Evolutionary conservation across 2,797 vertebrate species (phyloP), one percentile per base, ranked within the genome.

Genomic region (Graptemys geographica): DNA sequence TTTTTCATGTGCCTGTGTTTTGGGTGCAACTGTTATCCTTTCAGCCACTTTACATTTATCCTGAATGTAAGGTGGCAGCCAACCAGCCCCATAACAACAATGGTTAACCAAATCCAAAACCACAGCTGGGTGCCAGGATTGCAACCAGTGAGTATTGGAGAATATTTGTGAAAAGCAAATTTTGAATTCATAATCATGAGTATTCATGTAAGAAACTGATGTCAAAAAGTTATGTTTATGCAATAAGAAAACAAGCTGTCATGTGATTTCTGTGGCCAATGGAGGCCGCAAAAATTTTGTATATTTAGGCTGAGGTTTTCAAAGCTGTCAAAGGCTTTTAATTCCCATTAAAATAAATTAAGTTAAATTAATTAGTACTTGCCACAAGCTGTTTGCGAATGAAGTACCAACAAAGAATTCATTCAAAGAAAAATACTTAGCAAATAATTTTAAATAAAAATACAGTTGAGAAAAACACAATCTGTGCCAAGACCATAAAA

Each of bases 401-500:
- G 31, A 83, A 83, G 49, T 88, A 83, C 55, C 41, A 95, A 81
- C 18, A 81, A 83, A 62, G 16, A 59, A 91, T 74, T 94, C 82
- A 93, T 97, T 96, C 96, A 94, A 89, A 92, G 65, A 95, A 94
- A 94, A 94, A 87, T 81, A 88, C 51, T 88, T 76, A 81, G 86
- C 90, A 93, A 92, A 87, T 96, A 79, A 91, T 95, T 96, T 57
- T 55, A 44, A 97, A 92, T 44, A 89, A 76, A 97, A 97, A 57
- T 91, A 95, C 81, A 94, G 95, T 83, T 85, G 72, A 95, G 76
- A 82, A 81, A 97, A 97, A 95, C 90, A 91, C 89, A 97, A 97
- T 85, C 87, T 95, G 83, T 53, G 88, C 90, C 88, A 83, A 81
- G 95, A 93, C 90, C 96, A 88, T 95, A 94, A 95, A 97, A 95